These are phyloP conservation scores for Sorex fumeus DNA, from an alignment of 2,113 vertebrate genomes.

Conservation along the genomic window DNA sequence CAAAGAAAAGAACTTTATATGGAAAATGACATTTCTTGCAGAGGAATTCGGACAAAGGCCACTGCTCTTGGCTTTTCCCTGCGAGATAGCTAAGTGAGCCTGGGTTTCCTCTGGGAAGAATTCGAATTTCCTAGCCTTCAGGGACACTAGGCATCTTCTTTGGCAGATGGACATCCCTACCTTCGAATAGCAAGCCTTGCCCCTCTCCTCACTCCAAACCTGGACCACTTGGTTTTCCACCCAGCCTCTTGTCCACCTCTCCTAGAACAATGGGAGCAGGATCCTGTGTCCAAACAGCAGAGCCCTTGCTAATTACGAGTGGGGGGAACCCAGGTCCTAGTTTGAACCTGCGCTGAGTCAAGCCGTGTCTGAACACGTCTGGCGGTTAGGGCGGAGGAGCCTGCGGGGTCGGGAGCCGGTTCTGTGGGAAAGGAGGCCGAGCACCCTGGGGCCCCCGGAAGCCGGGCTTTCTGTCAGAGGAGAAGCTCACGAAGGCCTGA, in stretches of 20 bases:
- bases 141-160: background rate
- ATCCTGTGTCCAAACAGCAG: background rate
- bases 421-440: background rate
- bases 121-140: background rate
- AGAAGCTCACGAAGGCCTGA: background rate
- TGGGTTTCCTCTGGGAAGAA: background rate
- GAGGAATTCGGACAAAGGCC: conserved; percentile 9
- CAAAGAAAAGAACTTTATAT: conserved; percentile 10
- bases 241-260: background rate
- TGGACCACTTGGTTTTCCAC: background rate
- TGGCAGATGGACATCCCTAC: too few species aligned
- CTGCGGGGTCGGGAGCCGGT: background rate
- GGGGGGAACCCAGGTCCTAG: background rate
- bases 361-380: conserved; percentile 28
- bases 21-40: conserved; percentile 31
- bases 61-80: background rate
- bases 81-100: background rate
- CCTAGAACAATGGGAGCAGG: background rate
- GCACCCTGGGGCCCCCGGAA: accelerated
- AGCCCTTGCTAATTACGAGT: conserved; percentile 27
- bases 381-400: background rate
- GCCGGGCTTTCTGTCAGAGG: background rate
- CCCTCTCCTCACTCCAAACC: background rate
- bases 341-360: background rate
- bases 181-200: background rate